Evolutionary conservation across 2,113 vertebrate species (phyloP), one percentile per base, ranked within the genome.

Genomic region (Oryzias melastigma): DNA sequence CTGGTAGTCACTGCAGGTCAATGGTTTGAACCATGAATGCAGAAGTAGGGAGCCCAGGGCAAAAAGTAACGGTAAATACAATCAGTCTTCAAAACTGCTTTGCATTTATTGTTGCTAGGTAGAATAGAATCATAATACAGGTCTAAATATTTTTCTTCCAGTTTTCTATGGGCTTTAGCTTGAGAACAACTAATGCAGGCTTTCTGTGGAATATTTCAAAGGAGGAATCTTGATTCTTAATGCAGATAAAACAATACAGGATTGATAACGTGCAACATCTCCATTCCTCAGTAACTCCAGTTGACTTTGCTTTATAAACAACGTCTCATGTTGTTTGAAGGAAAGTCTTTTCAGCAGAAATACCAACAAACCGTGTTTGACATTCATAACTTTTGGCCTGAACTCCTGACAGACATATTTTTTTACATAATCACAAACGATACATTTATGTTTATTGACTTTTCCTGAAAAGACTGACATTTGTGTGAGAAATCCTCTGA

Each of bases 361-460:
- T 83, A 74, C 54, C 35, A 5, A 53, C 65, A 71, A 72, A 86
- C 46, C 2, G 22, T 85, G 75, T 87, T 85, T 87, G 82, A 84
- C 76, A 77, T 78, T 58, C 56, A 56, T 19, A 58, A 72, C 46
- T 49, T 51, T 57, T 57, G 41, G 42, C 70, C 48, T 24, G 27
- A 70, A 71, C 53, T 55, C 46, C 52, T 75, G 58, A 67, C 56
- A 54, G 67, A 57, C 68, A 48, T 42, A 42, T 51, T 44, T 46
- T 63, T 27, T 52, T 57, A 29, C 47, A 70, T 52, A 47, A 61
- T 45, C 54, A 65, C 57, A 57, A 62, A 58, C 49, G 63, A 74
- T 29, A 20, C 16, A 42, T 42, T 43, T 45, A 50, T 24, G 14
- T 78, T 72, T 76, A 69, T 58, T 18, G 49, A 75, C 61, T 56